Evolutionary conservation across 2,113 vertebrate genomes (phyloP).

Genomic region (Hemicordylus capensis): DNA sequence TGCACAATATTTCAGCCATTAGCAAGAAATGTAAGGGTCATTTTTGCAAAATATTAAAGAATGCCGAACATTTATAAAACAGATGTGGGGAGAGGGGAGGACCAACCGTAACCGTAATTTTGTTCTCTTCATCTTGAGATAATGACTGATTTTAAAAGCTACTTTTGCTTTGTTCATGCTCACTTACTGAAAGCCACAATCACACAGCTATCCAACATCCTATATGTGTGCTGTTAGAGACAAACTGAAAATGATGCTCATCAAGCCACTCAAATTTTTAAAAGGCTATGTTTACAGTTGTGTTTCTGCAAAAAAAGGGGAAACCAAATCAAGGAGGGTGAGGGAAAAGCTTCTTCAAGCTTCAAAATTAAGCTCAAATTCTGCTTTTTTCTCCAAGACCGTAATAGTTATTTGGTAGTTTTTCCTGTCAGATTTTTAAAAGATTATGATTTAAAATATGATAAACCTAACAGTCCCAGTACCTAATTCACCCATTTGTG

Average conservation of each 20-base stretch:
- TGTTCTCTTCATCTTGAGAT: conserved; percentile 47
- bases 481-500: neutral
- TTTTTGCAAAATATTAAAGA: conserved; percentile 45
- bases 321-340: neutral
- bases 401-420: neutral
- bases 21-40: conserved; percentile 43
- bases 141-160: conserved; percentile 41
- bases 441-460: neutral
- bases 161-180: conserved; percentile 29
- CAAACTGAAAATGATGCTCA: conserved; percentile 25
- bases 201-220: conserved; percentile 9
- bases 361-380: neutral
- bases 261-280: conserved; percentile 57
- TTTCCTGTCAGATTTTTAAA: neutral
- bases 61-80: neutral
- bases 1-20: conserved; percentile 33
- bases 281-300: conserved; percentile 41
- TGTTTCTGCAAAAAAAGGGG: conserved; percentile 19
- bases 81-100: neutral
- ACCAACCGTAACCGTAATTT: neutral
- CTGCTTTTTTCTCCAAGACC: neutral
- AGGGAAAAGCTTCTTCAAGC: no score
- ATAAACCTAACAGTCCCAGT: neutral
- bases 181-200: conserved; percentile 54
- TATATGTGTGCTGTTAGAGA: conserved; percentile 38